Evolutionary conservation across 2,113 vertebrate genomes (phyloP).

Genomic region (Tachycineta bicolor): DNA sequence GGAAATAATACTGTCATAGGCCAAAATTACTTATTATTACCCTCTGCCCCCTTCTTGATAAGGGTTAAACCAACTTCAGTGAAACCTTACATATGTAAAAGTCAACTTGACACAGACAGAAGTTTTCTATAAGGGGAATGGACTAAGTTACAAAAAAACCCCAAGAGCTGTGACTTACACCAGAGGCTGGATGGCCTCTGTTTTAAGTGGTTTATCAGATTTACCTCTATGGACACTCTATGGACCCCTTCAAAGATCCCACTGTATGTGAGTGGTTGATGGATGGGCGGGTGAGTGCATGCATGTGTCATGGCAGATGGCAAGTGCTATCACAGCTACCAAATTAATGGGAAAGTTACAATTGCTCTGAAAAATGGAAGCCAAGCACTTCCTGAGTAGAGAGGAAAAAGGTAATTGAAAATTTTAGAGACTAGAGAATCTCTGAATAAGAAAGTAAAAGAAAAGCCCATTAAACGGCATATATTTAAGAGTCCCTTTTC

Average conservation of each 20-base stretch:
- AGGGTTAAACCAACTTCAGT: conserved; percentile 2
- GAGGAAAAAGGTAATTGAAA: not conserved
- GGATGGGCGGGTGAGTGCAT: not conserved
- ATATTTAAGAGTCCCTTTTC: not conserved
- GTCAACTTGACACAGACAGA: not conserved
- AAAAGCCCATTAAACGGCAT: not conserved
- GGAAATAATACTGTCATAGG: not conserved
- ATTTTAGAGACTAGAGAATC: not conserved
- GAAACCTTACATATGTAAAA: not conserved
- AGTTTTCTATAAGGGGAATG: not conserved
- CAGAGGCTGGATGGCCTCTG: not conserved
- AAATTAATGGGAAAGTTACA: not conserved
- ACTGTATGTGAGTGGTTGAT: not conserved
- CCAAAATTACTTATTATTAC: not conserved
- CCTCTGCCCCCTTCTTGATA: not conserved
- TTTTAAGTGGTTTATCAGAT: not conserved
- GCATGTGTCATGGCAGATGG: not conserved
- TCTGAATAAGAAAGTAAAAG: not conserved
- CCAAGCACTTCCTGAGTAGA: not conserved
- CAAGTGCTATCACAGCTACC: not conserved
- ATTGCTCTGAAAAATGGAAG: not conserved
- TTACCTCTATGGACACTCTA: not conserved
- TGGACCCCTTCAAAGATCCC: not conserved
- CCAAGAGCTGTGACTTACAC: not conserved
- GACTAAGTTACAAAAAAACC: not conserved